Percentiles rank a stretch among this genome's conserved stretches.
Conservation (phyloP, 2,888 invertebrate species). For the Branchinecta sandiegonensis region DNA sequence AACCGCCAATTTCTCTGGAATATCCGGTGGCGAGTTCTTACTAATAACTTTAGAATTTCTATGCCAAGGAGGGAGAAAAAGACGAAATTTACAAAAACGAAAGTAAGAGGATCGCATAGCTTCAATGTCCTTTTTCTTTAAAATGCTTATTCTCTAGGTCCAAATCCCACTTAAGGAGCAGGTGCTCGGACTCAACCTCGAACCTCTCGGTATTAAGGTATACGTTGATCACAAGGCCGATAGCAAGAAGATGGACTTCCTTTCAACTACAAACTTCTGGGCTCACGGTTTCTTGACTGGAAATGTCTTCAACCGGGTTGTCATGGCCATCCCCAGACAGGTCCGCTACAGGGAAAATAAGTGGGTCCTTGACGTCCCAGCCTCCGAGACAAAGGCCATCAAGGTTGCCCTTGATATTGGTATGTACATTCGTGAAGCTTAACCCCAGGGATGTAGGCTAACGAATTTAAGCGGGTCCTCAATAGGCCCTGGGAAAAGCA, state of each 20-base stretch:
- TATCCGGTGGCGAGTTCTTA: too few relatives aligned
- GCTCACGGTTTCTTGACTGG: background rate
- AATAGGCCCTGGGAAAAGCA: too few relatives aligned
- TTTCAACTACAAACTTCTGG: background rate
- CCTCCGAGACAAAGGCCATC: slow-evolving; percentile 23
- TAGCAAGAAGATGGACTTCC: background rate
- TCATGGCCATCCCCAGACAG: background rate
- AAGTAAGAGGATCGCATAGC: too few relatives aligned
- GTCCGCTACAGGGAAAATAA: slow-evolving; percentile 18
- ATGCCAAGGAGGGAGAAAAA: too few relatives aligned
- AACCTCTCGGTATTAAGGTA: background rate
- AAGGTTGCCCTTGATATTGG: slow-evolving; percentile 18
- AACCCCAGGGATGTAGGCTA: too few relatives aligned
- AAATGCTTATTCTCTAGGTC: background rate
- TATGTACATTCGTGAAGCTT: slow-evolving; percentile 9
- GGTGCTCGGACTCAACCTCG: background rate
- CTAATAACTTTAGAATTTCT: too few relatives aligned
- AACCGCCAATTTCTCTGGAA: too few relatives aligned
- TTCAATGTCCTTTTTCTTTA: too few relatives aligned
- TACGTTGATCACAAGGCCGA: background rate
- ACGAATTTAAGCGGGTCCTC: too few relatives aligned
- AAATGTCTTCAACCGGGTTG: background rate
- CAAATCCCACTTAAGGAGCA: background rate
- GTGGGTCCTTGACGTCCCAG: slow-evolving; percentile 19
- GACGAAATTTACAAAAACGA: too few relatives aligned